phyloP scores from a whole-genome alignment of 2,888 invertebrate species.

The Baccha elongata region DNA sequence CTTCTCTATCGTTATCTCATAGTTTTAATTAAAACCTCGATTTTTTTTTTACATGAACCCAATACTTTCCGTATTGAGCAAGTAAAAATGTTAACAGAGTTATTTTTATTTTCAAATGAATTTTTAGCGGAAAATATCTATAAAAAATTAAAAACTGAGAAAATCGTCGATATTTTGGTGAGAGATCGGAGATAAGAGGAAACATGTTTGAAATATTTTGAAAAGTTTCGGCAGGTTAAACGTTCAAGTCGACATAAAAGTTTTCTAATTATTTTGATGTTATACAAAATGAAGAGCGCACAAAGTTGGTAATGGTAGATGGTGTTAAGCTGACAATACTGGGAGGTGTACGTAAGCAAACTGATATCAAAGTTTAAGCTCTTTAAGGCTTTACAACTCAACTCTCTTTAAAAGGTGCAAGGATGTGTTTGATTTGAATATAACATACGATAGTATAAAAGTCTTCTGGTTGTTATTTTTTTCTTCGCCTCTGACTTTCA shows the following conservation, averaged over 20 bases:
- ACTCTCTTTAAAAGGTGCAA: constrained; percentile 1
- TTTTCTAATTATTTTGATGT: constrained; percentile 82
- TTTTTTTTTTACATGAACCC: too few relatives aligned
- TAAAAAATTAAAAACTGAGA: neutral
- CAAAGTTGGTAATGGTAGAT: neutral
- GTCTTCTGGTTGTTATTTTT: constrained; percentile 21
- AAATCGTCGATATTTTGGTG: neutral
- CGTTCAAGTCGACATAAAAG: constrained; percentile 76
- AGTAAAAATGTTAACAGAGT: too few relatives aligned
- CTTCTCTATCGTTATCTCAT: too few relatives aligned
- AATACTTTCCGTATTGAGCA: too few relatives aligned
- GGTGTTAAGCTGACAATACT: constrained; percentile 46
- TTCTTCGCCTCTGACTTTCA: neutral
- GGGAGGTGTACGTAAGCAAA: constrained; percentile 5
- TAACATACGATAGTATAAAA: neutral
- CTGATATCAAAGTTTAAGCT: constrained; percentile 50
- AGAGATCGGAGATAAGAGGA: neutral
- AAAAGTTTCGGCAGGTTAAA: constrained; percentile 17
- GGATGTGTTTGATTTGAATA: constrained; percentile 48
- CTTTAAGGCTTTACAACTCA: constrained; percentile 28
- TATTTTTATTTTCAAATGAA: neutral
- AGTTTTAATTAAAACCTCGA: too few relatives aligned
- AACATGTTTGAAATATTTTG: neutral
- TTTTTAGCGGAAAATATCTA: constrained; percentile 1
- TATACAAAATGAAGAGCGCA: constrained; percentile 73